Percentiles rank a stretch among this genome's conserved stretches.
phyloP scores from a whole-genome alignment of 2,888 invertebrate genomes.

The Zygogramma bicolorata region DNA sequence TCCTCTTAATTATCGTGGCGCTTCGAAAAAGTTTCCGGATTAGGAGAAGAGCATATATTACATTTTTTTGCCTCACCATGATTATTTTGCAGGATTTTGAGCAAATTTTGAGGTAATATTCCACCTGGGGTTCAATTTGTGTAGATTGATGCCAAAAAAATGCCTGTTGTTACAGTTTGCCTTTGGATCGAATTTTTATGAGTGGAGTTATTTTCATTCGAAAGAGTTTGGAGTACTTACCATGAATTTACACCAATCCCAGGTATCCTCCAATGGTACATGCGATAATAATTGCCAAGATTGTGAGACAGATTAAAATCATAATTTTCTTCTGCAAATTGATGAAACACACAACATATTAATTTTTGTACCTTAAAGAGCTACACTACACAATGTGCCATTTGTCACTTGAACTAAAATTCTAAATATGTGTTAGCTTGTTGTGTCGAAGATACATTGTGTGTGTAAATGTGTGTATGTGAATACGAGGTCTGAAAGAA shows the following conservation, averaged over 20 bases:
- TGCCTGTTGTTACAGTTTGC: too few relatives aligned
- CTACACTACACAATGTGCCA: constrained; percentile 56
- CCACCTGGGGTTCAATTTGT: too few relatives aligned
- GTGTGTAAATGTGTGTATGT: constrained; percentile 2
- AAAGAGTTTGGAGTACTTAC: too few relatives aligned
- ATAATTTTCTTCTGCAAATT: constrained; percentile 88
- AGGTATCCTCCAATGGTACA: constrained; percentile 77
- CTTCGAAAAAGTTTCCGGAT: too few relatives aligned
- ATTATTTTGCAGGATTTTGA: too few relatives aligned
- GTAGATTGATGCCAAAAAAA: too few relatives aligned
- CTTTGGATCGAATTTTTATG: too few relatives aligned
- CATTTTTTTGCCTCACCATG: too few relatives aligned
- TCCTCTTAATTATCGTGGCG: too few relatives aligned
- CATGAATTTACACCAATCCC: constrained; percentile 65
- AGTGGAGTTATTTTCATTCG: too few relatives aligned
- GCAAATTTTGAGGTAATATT: too few relatives aligned
- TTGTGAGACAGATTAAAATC: constrained; percentile 90
- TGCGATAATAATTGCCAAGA: constrained; percentile 84
- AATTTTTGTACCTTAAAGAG: constrained; percentile 30
- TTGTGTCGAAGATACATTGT: constrained; percentile 15
- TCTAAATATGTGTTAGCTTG: constrained; percentile 11
- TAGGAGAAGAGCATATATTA: too few relatives aligned
- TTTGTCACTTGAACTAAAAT: constrained; percentile 51
- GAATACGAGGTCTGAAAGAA: constrained; percentile 3
- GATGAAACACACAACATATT: constrained; percentile 53